phyloP scores from a whole-genome alignment of 2,888 invertebrate species.

The Vandiemenella viatica region DNA sequence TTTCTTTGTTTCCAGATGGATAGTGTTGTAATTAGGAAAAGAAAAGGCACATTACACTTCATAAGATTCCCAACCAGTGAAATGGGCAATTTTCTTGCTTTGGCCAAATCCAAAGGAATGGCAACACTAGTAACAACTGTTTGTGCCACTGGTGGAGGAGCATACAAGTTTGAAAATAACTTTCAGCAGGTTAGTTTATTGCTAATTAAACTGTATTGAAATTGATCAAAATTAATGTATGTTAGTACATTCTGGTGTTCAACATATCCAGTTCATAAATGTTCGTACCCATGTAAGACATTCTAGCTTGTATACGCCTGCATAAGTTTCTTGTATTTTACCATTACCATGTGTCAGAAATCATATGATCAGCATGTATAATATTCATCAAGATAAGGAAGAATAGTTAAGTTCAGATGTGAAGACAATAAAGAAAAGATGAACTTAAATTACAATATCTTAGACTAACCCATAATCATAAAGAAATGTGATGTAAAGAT shows the following conservation, averaged over 20 bases:
- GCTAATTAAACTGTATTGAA: neutral
- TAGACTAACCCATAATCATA: no score
- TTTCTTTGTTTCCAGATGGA: no score
- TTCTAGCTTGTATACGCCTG: neutral
- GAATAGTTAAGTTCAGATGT: no score
- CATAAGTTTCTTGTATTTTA: neutral
- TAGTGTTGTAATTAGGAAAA: slow-evolving; percentile 65
- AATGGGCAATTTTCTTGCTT: slow-evolving; percentile 83
- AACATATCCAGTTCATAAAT: neutral
- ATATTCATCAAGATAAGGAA: no score
- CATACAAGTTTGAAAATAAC: slow-evolving; percentile 90
- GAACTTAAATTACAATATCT: no score
- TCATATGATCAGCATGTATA: no score
- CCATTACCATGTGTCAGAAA: no score
- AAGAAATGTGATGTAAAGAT: no score
- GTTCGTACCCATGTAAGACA: neutral
- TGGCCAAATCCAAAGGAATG: slow-evolving; percentile 92
- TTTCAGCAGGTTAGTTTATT: slow-evolving; percentile 49
- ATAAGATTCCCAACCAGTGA: slow-evolving; percentile 94
- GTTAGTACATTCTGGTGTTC: neutral
- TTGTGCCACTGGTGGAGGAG: slow-evolving; percentile 96
- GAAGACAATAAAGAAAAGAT: no score
- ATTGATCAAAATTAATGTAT: neutral
- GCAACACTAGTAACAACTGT: slow-evolving; percentile 88
- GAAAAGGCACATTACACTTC: slow-evolving; percentile 84